Conservation (phyloP, 2,888 invertebrate genomes). For the Parnassius apollo region DNA sequence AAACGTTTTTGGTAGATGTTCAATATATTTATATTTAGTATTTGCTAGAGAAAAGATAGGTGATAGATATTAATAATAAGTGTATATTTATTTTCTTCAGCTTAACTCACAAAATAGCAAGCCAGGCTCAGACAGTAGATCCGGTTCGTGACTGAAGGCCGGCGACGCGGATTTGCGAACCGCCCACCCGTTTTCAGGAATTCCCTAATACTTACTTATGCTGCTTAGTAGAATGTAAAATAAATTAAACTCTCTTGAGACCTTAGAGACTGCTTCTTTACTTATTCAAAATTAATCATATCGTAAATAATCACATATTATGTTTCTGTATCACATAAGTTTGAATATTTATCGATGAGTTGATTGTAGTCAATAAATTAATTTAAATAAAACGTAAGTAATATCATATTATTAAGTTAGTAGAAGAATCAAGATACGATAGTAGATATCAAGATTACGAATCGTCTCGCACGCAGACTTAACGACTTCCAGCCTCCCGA, state of each 20-base stretch:
- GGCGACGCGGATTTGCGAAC: constrained; percentile 15
- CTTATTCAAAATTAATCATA: neutral
- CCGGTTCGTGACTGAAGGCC: constrained; percentile 21
- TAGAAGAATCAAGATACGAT: too few relatives aligned
- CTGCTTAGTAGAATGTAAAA: constrained; percentile 22
- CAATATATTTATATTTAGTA: too few relatives aligned
- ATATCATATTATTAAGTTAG: too few relatives aligned
- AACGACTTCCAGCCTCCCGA: too few relatives aligned
- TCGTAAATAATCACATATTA: neutral
- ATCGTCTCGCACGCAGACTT: too few relatives aligned
- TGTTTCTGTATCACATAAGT: too few relatives aligned
- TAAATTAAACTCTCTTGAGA: constrained; percentile 8
- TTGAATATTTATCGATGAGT: too few relatives aligned
- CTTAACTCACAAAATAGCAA: constrained; percentile 21
- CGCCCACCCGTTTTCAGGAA: constrained; percentile 15
- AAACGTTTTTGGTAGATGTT: too few relatives aligned
- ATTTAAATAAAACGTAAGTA: too few relatives aligned
- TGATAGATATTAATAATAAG: neutral
- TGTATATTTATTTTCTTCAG: constrained; percentile 17
- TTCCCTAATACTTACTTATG: constrained; percentile 23
- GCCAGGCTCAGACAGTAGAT: constrained; percentile 3
- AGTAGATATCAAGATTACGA: too few relatives aligned
- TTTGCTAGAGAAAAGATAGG: too few relatives aligned
- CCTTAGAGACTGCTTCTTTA: neutral
- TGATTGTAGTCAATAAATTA: too few relatives aligned